Evolutionary conservation across 2,797 vertebrate genomes (phyloP), one percentile per base, ranked within the genome.

Genomic region (Poecilia picta): DNA sequence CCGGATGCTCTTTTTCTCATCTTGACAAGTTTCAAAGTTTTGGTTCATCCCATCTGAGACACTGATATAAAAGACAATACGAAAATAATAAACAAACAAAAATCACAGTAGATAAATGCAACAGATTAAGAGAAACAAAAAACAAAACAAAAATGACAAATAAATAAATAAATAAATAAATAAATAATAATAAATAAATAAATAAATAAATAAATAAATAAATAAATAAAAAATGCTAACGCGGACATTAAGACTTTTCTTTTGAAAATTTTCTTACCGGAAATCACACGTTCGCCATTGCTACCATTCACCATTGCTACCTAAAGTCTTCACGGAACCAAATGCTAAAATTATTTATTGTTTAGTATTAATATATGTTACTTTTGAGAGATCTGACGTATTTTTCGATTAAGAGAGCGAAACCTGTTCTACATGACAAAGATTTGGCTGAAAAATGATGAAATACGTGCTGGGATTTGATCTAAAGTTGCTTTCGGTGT

Each of bases 401-500:
- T 23, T 10, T 53, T 53, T 23, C 15, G 31, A 33, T 15, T 0
- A 31, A 31, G 16, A 0, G 0, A 1, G 23, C 1, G 0, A 5
- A 23, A 1, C 15, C 1, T 3, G 0, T 1, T 0, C 20, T 11
- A 13, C 51, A 0, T 20, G 1, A 0, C 7, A 70, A 2, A 0
- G 25, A 3, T 10, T 8, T 0, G 0, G 25, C 0, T 0, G 0
- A 53, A 2, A 46, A 66, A 13, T 1, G 1, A 2, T 39, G 2
- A 28, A 1, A 0, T 0, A 15, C 62, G 71, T 43, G n/a, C 15
- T 16, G 15, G 18, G 28, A n/a, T 76, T 47, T 3, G 0, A 51
- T 18, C 33, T 55, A 8, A 85, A 88, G 84, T 76, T 68, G 74
- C 1, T 1, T 59, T 2, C 20, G 92, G 92, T 92, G 91, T 92